Base-by-base conservation (phyloP, 2,797 vertebrate genomes). In the Trachops cirrhosus region DNA sequence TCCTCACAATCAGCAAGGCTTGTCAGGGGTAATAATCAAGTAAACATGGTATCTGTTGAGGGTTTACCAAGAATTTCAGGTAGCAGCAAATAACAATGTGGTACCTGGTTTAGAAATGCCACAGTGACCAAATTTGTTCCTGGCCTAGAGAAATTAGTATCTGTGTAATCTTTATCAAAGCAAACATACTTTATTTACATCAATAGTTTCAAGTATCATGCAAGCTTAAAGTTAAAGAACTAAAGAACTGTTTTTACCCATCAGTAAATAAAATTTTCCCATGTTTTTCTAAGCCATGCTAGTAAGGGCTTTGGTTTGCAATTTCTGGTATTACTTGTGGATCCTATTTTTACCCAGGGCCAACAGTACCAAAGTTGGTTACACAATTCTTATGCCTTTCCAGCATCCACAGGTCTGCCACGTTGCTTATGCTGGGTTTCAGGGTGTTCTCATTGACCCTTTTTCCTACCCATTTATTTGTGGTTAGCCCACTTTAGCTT, bases 391-490 rank as follows among this genome's bases (percentile, higher is more conserved):
- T 83, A 46, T 48, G 90, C 90, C 26, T 93, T 82, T 89, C 91
- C 91, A 71, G 34, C 34, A 84, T 46, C 64, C 86, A 44, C 64
- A 77, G 57, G 9, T 78, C 92, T 86, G n/a, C 90, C 74, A 71
- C 78, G 26, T 18, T 89, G 70, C 82, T 77, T 91, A 79, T 57
- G 21, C 3, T 39, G 15, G 59, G 52, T 71, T 93, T 89, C 59
- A 29, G 89, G 59, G 62, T 86, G 57, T 95, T 95, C 78, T 95
- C 62, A 50, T 44, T 46, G 79, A 86, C 92, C 68, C 64, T 85
- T 94, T 96, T 94, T 91, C 34, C 86, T 86, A 85, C 83, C 86
- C 83, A 34, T 91, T 96, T 86, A 95, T 94, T 96, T 96, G 93
- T 91, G 95, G 93, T 93, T 91, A 94, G 77, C 94, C 74, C 48